Conservation (phyloP, 1,140 invertebrate species). For the Phenacoccus solenopsis region DNA sequence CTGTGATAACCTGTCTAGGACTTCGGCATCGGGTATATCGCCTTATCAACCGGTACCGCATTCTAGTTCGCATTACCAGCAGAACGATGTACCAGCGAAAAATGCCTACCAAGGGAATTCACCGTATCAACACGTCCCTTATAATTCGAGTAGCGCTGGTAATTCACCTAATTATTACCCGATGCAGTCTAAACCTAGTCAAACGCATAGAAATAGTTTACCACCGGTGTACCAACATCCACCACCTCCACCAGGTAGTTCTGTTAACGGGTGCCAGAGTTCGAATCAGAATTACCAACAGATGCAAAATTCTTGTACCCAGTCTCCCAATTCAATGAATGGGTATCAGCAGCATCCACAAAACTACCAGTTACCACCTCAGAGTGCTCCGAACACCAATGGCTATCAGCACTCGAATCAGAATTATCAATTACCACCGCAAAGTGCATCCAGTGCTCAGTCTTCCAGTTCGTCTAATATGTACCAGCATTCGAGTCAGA, state of each 20-base stretch:
- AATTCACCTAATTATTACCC: background rate
- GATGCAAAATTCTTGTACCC: too few relatives aligned
- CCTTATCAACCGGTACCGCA: background rate
- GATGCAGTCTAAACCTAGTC: background rate
- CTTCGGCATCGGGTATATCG: background rate
- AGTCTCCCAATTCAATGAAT: slow-evolving; percentile 6
- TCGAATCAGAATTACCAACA: background rate
- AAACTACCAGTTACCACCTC: background rate
- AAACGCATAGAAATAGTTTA: background rate
- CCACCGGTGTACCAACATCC: slow-evolving; percentile 23
- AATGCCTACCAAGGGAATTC: background rate
- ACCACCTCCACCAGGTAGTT: background rate
- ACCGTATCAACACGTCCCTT: slow-evolving; percentile 19
- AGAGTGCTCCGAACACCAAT: background rate
- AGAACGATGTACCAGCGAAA: background rate
- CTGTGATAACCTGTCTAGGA: background rate
- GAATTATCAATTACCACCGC: background rate
- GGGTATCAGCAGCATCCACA: background rate
- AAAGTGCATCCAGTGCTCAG: too few relatives aligned
- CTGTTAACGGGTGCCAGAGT: background rate
- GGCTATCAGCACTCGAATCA: background rate
- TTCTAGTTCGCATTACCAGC: background rate
- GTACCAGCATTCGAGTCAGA: background rate
- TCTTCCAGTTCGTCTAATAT: background rate
- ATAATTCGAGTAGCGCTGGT: background rate